Conservation (phyloP, 2,113 vertebrate species). For the Ailurus styani region DNA sequence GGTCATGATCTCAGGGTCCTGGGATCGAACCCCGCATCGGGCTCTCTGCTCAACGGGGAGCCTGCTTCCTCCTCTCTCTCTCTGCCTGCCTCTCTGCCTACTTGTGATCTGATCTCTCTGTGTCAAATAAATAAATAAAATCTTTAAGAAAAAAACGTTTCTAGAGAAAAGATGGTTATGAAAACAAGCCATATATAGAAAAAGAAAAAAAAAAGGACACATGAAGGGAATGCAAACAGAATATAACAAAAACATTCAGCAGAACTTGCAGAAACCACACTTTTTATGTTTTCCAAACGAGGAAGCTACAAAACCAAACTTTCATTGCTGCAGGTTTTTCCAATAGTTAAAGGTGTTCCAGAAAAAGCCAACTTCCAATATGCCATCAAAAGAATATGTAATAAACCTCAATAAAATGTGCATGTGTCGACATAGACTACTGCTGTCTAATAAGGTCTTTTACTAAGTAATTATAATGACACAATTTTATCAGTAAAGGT, state of each 20-base stretch:
- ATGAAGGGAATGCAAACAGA: background rate
- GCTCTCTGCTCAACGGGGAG: too few relatives aligned
- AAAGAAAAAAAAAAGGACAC: background rate
- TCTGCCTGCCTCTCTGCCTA: too few relatives aligned
- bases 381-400: constrained; percentile 62
- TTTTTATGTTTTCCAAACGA: background rate
- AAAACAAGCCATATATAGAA: background rate
- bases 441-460: constrained; percentile 93
- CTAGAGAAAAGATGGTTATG: background rate
- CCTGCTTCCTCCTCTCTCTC: too few relatives aligned
- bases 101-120: too few relatives aligned
- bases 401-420: constrained; percentile 76
- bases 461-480: constrained; percentile 93
- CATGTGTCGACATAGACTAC: constrained; percentile 83
- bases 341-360: background rate
- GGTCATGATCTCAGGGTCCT: too few relatives aligned
- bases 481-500: constrained; percentile 93
- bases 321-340: background rate
- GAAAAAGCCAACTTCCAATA: background rate
- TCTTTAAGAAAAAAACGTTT: too few relatives aligned
- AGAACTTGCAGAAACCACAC: background rate
- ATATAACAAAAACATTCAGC: background rate
- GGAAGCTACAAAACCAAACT: background rate
- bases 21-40: too few relatives aligned
- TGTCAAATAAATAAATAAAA: too few relatives aligned